Conservation (phyloP, 2,888 invertebrate species). For the Archaeoteleia sp. region DNA sequence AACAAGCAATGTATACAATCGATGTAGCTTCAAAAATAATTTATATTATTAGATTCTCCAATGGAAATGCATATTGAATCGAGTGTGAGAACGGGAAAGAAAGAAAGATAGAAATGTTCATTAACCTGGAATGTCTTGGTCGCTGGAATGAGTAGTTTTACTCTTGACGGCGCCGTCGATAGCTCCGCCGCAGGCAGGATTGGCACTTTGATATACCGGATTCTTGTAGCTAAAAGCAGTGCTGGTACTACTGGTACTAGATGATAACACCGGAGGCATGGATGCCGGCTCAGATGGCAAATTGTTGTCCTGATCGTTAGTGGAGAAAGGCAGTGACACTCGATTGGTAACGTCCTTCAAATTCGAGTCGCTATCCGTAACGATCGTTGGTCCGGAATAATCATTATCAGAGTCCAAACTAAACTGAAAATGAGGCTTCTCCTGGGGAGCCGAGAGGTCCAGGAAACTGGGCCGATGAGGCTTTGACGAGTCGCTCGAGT, state of each 20-base stretch:
- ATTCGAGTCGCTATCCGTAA: slow-evolving; percentile 74
- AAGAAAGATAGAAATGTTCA: slow-evolving; percentile 15
- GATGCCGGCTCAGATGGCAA: slow-evolving; percentile 77
- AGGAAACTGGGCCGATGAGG: slow-evolving; percentile 79
- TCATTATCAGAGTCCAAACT: slow-evolving; percentile 63
- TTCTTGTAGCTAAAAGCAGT: slow-evolving; percentile 82
- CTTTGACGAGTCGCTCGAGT: slow-evolving; percentile 67
- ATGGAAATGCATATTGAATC: neutral
- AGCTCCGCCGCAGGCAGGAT: slow-evolving; percentile 75
- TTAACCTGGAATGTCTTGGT: slow-evolving; percentile 74
- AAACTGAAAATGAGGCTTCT: slow-evolving; percentile 83
- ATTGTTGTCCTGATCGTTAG: slow-evolving; percentile 71
- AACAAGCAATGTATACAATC: too few species aligned
- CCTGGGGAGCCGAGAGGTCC: slow-evolving; percentile 80
- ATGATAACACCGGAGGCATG: slow-evolving; percentile 76
- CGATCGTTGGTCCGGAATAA: slow-evolving; percentile 76
- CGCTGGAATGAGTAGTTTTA: slow-evolving; percentile 71
- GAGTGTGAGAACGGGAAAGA: neutral
- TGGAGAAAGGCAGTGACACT: slow-evolving; percentile 69
- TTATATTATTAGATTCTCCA: too few species aligned
- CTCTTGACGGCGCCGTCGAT: slow-evolving; percentile 60
- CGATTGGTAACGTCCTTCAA: slow-evolving; percentile 73
- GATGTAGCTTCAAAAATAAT: too few species aligned
- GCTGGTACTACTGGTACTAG: slow-evolving; percentile 68
- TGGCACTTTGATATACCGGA: slow-evolving; percentile 85